These are phyloP conservation scores for Nixonia krombeini DNA, from an alignment of 1,140 invertebrate species.

Conservation along the genomic window DNA sequence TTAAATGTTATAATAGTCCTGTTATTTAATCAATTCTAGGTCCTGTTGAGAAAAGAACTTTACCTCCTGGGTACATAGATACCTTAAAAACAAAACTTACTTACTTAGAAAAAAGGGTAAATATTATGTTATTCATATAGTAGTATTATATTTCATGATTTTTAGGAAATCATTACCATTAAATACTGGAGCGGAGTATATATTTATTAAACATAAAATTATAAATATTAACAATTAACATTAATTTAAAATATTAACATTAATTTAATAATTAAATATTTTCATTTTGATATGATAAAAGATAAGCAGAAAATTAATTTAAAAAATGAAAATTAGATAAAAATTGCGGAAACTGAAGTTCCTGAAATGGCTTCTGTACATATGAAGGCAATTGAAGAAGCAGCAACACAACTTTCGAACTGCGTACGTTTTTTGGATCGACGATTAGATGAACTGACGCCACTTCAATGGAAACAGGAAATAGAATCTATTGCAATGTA, in stretches of 20 bases:
- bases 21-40: constrained; percentile 33
- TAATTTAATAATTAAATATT: too few relatives aligned
- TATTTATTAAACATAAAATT: too few relatives aligned
- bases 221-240: too few relatives aligned
- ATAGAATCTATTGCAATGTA: constrained; percentile 25
- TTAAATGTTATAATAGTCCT: constrained; percentile 1
- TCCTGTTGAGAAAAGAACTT: constrained; percentile 53
- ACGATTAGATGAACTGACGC: constrained; percentile 58
- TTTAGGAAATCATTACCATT: too few relatives aligned
- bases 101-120: constrained; percentile 55
- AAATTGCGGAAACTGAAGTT: constrained; percentile 45
- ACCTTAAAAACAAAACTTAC: constrained; percentile 52
- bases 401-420: constrained; percentile 48
- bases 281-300: too few relatives aligned
- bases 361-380: constrained; percentile 43
- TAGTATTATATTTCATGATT: too few relatives aligned
- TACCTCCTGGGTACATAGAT: constrained; percentile 56
- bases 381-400: constrained; percentile 53
- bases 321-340: constrained; percentile 38
- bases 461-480: constrained; percentile 57
- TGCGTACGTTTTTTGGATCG: constrained; percentile 60
- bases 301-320: too few relatives aligned
- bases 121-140: too few relatives aligned
- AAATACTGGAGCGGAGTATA: too few relatives aligned
- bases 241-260: too few relatives aligned